Percentiles rank a stretch among this genome's conserved stretches.
phyloP scores from a whole-genome alignment of 2,888 invertebrate species.

The Helobdella robusta region DNA sequence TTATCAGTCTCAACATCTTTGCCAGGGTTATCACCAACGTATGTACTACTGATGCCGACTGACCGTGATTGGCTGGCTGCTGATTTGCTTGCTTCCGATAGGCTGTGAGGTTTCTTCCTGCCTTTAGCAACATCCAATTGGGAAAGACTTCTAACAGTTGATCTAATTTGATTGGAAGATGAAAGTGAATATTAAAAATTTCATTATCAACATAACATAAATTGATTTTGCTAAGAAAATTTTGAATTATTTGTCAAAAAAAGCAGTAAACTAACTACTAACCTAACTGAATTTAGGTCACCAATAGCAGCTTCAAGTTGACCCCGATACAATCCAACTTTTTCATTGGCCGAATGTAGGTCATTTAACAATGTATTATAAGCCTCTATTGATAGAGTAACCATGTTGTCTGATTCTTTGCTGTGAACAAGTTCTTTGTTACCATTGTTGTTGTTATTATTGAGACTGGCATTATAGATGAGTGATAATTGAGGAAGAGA shows the following conservation, averaged over 20 bases:
- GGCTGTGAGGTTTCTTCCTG: not conserved
- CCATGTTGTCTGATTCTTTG: too few relatives aligned
- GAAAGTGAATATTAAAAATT: slow-evolving; percentile 9
- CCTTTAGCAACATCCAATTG: too few relatives aligned
- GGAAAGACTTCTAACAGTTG: too few relatives aligned
- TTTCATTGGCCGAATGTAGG: slow-evolving; percentile 1
- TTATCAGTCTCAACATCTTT: slow-evolving; percentile 9
- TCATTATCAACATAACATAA: not conserved
- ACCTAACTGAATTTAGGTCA: not conserved
- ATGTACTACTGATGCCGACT: not conserved
- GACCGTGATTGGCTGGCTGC: not conserved
- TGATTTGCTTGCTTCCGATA: not conserved
- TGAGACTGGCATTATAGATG: too few relatives aligned
- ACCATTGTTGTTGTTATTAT: too few relatives aligned
- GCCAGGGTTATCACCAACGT: slow-evolving; percentile 10
- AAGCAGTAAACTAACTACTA: not conserved
- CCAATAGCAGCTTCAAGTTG: not conserved
- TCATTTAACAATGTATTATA: not conserved
- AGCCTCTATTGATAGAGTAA: not conserved
- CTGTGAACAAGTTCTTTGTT: too few relatives aligned
- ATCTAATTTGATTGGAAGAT: not conserved
- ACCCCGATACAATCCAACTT: not conserved
- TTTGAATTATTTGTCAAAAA: not conserved
- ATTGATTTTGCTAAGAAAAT: not conserved
- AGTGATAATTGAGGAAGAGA: too few relatives aligned